Conservation (phyloP, 2,113 vertebrate species). For the Anolis carolinensis region DNA sequence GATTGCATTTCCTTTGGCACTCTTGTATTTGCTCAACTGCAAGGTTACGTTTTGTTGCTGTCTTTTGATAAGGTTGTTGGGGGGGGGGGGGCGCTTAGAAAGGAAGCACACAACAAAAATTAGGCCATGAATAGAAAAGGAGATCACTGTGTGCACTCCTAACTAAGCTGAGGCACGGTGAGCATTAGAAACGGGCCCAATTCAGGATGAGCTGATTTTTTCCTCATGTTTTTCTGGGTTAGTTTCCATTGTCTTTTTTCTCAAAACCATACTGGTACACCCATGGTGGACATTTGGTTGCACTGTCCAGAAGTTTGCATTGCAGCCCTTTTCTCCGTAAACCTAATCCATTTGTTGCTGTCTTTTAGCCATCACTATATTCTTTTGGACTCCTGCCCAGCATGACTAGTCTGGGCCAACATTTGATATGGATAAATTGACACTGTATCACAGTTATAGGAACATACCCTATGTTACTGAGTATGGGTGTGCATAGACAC, state of each 20-base stretch:
- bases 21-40: slow-evolving; percentile 12
- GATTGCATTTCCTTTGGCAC: slow-evolving; percentile 36
- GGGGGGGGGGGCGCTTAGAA: too few relatives aligned
- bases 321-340: neutral
- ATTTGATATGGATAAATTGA: neutral
- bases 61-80: neutral
- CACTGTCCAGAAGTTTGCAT: neutral
- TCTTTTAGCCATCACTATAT: neutral
- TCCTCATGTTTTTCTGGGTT: neutral
- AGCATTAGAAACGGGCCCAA: neutral
- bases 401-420: neutral
- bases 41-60: neutral
- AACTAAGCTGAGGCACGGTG: slow-evolving; percentile 1
- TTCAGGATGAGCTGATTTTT: neutral
- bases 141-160: neutral
- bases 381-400: neutral
- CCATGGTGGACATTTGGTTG: neutral
- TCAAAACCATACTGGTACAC: neutral
- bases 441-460: neutral
- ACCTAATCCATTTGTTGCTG: neutral
- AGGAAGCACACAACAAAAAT: slow-evolving; percentile 19
- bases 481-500: neutral
- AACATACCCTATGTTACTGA: neutral
- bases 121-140: neutral
- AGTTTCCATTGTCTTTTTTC: neutral